phyloP scores from a whole-genome alignment of 2,797 vertebrate genomes.

The Echiichthys vipera region DNA sequence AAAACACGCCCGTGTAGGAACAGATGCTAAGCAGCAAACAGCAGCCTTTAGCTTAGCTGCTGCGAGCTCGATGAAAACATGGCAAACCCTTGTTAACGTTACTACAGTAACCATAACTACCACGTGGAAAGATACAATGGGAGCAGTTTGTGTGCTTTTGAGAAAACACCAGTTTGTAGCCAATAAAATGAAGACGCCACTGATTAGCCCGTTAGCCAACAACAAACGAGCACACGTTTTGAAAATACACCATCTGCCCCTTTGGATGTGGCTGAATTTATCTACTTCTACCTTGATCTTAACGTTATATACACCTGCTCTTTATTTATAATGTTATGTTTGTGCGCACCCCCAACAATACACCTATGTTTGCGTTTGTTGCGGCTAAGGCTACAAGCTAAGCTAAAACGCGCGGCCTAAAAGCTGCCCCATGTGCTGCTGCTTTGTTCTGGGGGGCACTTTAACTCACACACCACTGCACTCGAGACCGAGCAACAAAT shows the following conservation, averaged over 20 bases:
- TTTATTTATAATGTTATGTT: too few relatives aligned
- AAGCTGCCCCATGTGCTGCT: constrained; percentile 88
- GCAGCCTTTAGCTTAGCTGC: constrained; percentile 61
- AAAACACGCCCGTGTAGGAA: constrained; percentile 41
- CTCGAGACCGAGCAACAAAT: constrained; percentile 67
- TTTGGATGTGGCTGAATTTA: background rate
- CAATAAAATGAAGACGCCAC: constrained; percentile 39
- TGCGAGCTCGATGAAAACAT: constrained; percentile 58
- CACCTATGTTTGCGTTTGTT: constrained; percentile 2
- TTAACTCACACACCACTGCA: constrained; percentile 88
- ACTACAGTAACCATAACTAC: too few relatives aligned
- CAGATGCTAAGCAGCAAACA: constrained; percentile 41
- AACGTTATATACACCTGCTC: fast-evolving
- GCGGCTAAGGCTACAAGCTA: constrained; percentile 54
- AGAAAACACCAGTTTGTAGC: background rate
- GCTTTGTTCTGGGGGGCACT: constrained; percentile 94
- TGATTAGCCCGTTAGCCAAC: constrained; percentile 55
- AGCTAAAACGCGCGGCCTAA: constrained; percentile 84
- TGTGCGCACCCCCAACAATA: too few relatives aligned
- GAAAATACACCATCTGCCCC: constrained; percentile 12
- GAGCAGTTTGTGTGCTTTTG: fast-evolving
- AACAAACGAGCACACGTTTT: constrained; percentile 56
- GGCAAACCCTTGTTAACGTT: constrained; percentile 15
- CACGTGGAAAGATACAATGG: fast-evolving
- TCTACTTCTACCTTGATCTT: fast-evolving